Percentiles rank a stretch among this genome's conserved stretches.
Conservation (phyloP, 2,797 vertebrate genomes). For the Lithobates sylvaticus region DNA sequence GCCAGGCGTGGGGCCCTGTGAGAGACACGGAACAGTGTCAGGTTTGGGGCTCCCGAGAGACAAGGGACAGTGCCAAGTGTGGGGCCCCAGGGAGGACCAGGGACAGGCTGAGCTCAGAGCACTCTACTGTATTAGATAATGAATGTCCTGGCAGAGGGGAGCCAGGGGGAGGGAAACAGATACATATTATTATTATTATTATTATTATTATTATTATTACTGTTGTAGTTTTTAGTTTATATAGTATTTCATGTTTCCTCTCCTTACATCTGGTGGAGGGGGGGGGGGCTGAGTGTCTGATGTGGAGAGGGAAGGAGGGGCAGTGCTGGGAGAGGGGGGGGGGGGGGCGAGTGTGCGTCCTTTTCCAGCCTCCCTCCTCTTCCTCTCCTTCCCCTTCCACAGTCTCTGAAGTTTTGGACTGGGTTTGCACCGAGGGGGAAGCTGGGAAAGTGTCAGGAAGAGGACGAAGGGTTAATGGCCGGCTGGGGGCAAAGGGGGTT, state of each 20-base stretch:
- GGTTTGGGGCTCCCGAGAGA: too few species aligned
- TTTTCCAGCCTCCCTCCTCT: neutral
- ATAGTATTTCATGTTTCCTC: neutral
- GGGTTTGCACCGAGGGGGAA: neutral
- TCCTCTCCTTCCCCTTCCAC: neutral
- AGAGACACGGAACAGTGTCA: too few species aligned
- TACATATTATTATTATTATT: neutral
- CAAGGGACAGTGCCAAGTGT: too few species aligned
- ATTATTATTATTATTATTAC: neutral
- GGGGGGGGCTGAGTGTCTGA: neutral
- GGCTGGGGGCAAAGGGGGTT: too few species aligned
- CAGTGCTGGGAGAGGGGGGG: neutral
- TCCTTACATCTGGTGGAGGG: neutral
- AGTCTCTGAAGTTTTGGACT: slow-evolving; percentile 22
- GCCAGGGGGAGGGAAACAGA: too few species aligned
- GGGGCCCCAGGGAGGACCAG: too few species aligned
- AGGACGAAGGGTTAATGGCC: neutral
- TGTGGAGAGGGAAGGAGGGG: neutral
- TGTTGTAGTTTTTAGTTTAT: too few species aligned
- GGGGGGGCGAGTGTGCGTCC: too few species aligned
- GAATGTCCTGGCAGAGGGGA: too few species aligned
- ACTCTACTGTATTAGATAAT: too few species aligned
- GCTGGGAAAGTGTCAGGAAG: neutral
- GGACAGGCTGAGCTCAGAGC: too few species aligned
- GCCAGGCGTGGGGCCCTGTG: too few species aligned